These are phyloP conservation scores for Monoplex corrugatus DNA, from an alignment of 2,888 invertebrate species.

Conservation along the genomic window DNA sequence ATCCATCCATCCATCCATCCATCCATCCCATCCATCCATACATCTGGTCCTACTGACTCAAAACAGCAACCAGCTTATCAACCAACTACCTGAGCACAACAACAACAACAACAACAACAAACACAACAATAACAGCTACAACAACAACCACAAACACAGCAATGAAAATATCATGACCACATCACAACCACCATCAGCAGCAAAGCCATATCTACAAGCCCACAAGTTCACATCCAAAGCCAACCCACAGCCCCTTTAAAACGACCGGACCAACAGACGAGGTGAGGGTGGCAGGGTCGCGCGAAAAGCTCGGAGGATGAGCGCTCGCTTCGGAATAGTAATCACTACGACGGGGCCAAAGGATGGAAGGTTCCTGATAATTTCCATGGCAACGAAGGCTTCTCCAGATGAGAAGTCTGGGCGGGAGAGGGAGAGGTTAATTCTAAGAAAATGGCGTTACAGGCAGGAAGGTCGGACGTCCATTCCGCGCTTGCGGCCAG, in stretches of 20 bases:
- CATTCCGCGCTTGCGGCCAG: conserved; percentile 29
- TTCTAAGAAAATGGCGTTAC: conserved; percentile 57
- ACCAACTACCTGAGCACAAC: no score
- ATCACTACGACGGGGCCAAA: conserved; percentile 35
- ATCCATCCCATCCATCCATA: no score
- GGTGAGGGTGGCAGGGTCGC: conserved; percentile 22
- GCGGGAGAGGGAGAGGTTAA: conserved; percentile 50
- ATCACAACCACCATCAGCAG: no score
- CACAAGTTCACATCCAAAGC: no score
- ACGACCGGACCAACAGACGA: conserved; percentile 7
- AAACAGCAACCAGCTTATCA: no score
- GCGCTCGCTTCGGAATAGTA: conserved; percentile 43
- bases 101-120: no score
- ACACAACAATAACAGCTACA: no score
- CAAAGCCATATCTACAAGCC: no score
- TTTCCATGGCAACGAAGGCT: conserved; percentile 54
- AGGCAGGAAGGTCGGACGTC: conserved; percentile 46
- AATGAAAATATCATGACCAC: no score
- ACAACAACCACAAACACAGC: no score
- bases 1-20: no score
- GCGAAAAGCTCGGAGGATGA: conserved; percentile 24
- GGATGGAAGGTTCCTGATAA: conserved; percentile 52
- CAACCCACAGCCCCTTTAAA: not conserved
- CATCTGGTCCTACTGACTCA: no score
- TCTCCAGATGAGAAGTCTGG: conserved; percentile 46